These are phyloP conservation scores for Callyntrura guangdongensis DNA, from an alignment of 2,888 invertebrate species.

Conservation along the genomic window DNA sequence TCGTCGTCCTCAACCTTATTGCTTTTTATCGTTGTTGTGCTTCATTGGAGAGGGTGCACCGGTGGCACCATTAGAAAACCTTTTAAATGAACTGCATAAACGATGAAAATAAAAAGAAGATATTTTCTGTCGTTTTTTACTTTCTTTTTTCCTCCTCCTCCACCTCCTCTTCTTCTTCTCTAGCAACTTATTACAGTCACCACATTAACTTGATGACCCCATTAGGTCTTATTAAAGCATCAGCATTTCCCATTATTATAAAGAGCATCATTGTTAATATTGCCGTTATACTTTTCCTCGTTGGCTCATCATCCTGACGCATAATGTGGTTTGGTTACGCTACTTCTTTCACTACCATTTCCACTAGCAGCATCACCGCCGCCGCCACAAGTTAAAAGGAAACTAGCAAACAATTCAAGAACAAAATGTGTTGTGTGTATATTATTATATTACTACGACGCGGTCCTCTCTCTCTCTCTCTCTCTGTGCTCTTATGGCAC, in stretches of 20 bases:
- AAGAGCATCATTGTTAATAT: conserved; percentile 69
- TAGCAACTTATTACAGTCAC: conserved; percentile 51
- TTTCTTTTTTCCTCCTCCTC: conserved; percentile 7
- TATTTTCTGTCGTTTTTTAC: conserved; percentile 17
- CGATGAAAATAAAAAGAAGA: conserved; percentile 23
- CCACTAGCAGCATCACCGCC: background rate
- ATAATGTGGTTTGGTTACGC: conserved; percentile 72
- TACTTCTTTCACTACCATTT: conserved; percentile 19
- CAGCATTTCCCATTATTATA: conserved; percentile 74
- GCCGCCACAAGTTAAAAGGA: background rate
- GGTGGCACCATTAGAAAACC: conserved; percentile 9
- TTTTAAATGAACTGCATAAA: conserved; percentile 41
- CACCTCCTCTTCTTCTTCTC: background rate
- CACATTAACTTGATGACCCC: conserved; percentile 70
- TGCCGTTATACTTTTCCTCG: conserved; percentile 53
- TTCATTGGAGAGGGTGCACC: background rate
- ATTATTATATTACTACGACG: conserved; percentile 30
- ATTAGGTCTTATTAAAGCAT: conserved; percentile 74
- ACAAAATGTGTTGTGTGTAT: conserved; percentile 1
- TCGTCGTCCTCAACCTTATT: conserved; percentile 11
- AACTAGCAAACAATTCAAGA: conserved; percentile 28
- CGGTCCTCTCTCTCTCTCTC: no score
- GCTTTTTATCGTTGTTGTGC: conserved; percentile 15
- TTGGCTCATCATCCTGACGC: conserved; percentile 67
- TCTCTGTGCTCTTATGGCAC: conserved; percentile 26